A percentile compares a stretch with the other conserved stretches of the same genome.
phyloP scores from a whole-genome alignment of 2,888 invertebrate genomes.

The Ceraclea dissimilis region DNA sequence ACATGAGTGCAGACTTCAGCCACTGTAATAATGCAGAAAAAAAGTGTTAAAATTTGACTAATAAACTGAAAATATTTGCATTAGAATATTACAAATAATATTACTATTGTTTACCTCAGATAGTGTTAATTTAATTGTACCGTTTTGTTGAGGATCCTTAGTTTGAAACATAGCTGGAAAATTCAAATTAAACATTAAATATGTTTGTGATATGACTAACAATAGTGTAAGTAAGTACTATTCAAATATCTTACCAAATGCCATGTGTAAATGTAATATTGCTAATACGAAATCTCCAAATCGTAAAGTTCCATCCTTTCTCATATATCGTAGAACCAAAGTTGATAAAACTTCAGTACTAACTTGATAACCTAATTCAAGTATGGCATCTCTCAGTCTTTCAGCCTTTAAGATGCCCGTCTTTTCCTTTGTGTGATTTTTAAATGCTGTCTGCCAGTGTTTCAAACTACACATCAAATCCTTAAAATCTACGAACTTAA shows the following conservation, averaged over 20 bases:
- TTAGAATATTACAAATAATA: not conserved
- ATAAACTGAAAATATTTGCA: not conserved
- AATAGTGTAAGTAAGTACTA: not conserved
- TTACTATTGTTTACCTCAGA: constrained; percentile 53
- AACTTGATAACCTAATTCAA: constrained; percentile 82
- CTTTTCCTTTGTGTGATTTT: constrained; percentile 83
- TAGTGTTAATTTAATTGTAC: constrained; percentile 71
- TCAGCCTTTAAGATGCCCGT: constrained; percentile 85
- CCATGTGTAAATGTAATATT: constrained; percentile 79
- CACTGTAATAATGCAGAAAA: constrained; percentile 52
- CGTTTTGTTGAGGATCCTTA: constrained; percentile 73
- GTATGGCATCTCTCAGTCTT: constrained; percentile 71
- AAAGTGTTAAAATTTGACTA: constrained; percentile 1
- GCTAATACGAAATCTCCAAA: constrained; percentile 90
- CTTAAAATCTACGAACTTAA: constrained; percentile 80
- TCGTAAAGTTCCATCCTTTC: constrained; percentile 84
- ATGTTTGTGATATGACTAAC: constrained; percentile 1
- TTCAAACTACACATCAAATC: constrained; percentile 87
- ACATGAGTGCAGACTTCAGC: constrained; percentile 66
- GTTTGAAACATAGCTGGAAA: constrained; percentile 64
- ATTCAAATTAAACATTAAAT: constrained; percentile 27
- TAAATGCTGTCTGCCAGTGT: constrained; percentile 85
- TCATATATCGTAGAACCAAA: constrained; percentile 78
- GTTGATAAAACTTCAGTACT: constrained; percentile 78
- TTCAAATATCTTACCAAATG: constrained; percentile 62